Evolutionary conservation across 2,113 vertebrate genomes (phyloP), one percentile per base, ranked within the genome.

Genomic region (Urocynchramus pylzowi): DNA sequence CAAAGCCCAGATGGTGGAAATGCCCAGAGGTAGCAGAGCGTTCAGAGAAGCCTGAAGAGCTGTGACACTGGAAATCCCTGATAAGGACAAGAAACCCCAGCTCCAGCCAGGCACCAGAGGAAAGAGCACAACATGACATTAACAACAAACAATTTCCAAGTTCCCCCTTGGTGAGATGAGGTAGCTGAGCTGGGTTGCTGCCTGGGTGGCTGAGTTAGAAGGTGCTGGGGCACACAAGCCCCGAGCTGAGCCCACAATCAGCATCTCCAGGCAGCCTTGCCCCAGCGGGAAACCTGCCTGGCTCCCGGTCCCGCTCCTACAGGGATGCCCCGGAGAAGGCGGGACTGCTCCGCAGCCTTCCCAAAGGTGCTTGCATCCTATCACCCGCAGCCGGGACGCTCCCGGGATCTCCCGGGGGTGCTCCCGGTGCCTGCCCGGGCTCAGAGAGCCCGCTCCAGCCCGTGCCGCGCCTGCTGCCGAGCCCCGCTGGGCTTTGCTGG

Each of bases 321-420:
- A 14, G 31, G 7, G 24, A 50, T 42, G 33, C 35, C 1, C 35
- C 63, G 12, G 30, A 6, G 13, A 71, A 2, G 60, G 2, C 26
- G 57, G 26, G 5, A 10, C 26, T 56, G 41, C 33, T 16, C 28
- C 33, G 27, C 16, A 1, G 11, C 49, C n/a, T 33, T 71, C 41
- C 70, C 64, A 18, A 6, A 54, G 31, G 21, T 8, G 1, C 63
- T 49, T 8, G 28, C 45, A 31, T 64, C 31, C 67, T 7, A 2
- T 6, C 33, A 3, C 1, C 26, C 20, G 11, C 54, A 19, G 12
- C 41, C 21, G 10, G 13, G 3, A 5, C 5, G 8, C 17, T 16
- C 20, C 39, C 10, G 2, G 28, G 30, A 3, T 59, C 5, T 14
- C 4, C 28, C 52, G 4, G 19, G 6, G 33, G 0, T 7, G 5